Percentiles rank a stretch among this genome's conserved stretches.
phyloP scores from a whole-genome alignment of 2,113 vertebrate genomes.

The Bothrops jararaca region DNA sequence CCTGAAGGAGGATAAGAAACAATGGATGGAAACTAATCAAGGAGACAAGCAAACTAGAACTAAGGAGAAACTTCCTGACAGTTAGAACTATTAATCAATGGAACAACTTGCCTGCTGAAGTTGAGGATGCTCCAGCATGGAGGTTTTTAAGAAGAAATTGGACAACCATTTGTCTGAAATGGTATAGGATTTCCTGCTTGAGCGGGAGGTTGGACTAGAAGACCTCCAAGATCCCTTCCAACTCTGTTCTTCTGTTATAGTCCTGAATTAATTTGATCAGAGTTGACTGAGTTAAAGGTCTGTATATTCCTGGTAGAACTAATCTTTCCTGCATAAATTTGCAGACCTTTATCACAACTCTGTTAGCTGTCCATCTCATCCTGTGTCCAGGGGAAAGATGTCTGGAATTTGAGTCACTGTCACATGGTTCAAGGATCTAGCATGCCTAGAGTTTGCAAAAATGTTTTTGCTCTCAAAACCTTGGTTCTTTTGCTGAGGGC shows the following conservation, averaged over 20 bases:
- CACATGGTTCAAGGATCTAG: not conserved
- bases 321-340: not conserved
- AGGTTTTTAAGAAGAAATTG: too few relatives aligned
- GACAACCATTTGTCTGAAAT: not conserved
- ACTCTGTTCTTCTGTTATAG: not conserved
- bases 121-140: not conserved
- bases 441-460: not conserved
- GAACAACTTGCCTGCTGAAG: not conserved
- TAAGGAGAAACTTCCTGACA: not conserved
- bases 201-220: not conserved
- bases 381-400: not conserved
- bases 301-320: not conserved
- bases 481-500: not conserved
- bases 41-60: not conserved
- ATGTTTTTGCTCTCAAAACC: not conserved
- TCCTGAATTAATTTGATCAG: not conserved
- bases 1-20: not conserved
- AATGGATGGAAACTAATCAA: not conserved
- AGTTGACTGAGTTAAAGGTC: not conserved
- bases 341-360: not conserved
- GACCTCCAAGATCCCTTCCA: not conserved
- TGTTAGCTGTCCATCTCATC: not conserved
- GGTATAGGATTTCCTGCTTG: not conserved
- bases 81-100: not conserved
- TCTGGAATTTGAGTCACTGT: not conserved